These are phyloP conservation scores for Phenganax stokvisi DNA, from an alignment of 92 coral and sea anemone species.

Conservation along the genomic window DNA sequence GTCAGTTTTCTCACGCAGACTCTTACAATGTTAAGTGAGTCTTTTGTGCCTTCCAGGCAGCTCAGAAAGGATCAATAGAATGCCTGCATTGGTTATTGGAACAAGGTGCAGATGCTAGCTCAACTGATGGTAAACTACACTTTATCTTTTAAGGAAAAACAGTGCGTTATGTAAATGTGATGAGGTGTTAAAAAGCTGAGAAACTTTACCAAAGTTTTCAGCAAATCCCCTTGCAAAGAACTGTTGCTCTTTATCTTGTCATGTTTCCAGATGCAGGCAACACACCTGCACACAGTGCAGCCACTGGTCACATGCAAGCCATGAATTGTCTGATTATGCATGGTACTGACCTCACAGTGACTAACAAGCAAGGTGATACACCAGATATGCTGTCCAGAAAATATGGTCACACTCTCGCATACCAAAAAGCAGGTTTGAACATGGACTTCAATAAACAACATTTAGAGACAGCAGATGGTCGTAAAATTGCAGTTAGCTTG, in stretches of 20 bases:
- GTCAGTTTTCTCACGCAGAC: too few species aligned
- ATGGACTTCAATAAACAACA: background rate
- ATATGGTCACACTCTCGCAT: conserved; percentile 71
- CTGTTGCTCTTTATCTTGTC: background rate
- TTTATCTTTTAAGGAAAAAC: background rate
- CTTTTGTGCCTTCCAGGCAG: conserved; percentile 54
- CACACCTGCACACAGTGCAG: conserved; percentile 83
- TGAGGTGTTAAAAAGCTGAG: too few species aligned
- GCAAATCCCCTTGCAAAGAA: too few species aligned
- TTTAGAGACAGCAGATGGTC: too few species aligned
- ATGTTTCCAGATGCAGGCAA: conserved; percentile 60
- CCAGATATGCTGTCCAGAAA: conserved; percentile 85
- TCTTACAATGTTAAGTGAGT: too few species aligned
- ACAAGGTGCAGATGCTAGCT: conserved; percentile 57
- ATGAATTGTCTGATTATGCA: conserved; percentile 79
- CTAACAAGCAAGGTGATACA: conserved; percentile 55
- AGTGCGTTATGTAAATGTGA: background rate
- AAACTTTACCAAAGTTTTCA: too few species aligned
- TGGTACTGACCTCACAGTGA: conserved; percentile 64
- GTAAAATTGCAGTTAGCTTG: too few species aligned
- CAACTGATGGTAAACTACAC: conserved; percentile 64
- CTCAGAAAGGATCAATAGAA: conserved; percentile 78
- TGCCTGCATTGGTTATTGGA: conserved; percentile 92
- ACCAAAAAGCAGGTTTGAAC: conserved; percentile 72
- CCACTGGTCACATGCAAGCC: conserved; percentile 74